phyloP scores from a whole-genome alignment of 2,797 vertebrate species.

The Lerista edwardsae region DNA sequence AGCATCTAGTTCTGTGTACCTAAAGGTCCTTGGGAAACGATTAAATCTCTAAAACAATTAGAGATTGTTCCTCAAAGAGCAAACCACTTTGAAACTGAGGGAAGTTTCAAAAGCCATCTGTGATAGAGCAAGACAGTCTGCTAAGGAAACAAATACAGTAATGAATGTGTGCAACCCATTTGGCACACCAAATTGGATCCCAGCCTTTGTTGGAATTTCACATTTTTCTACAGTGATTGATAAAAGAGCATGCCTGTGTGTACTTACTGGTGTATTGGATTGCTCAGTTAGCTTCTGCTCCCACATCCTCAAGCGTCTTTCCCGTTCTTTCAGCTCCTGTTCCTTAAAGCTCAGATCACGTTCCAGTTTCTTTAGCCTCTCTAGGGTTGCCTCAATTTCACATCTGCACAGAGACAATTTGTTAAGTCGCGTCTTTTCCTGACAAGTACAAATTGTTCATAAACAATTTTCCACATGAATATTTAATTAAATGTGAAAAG shows the following conservation, averaged over 20 bases:
- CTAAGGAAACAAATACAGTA: not conserved
- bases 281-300: constrained; percentile 96
- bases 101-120: not conserved
- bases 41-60: too few species aligned
- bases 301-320: constrained; percentile 94
- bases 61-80: not conserved
- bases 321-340: constrained; percentile 94
- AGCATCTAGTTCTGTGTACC: too few species aligned
- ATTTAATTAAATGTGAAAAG: constrained; percentile 66
- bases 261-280: constrained; percentile 95
- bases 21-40: not conserved
- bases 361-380: constrained; percentile 97
- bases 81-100: not conserved
- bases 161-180: not conserved
- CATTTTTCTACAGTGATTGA: not conserved
- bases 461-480: constrained; percentile 53
- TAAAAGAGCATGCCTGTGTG: constrained; percentile 29
- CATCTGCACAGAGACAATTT: constrained; percentile 81
- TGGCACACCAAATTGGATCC: too few species aligned
- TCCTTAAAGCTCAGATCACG: constrained; percentile 98
- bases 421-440: constrained; percentile 63
- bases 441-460: constrained; percentile 61
- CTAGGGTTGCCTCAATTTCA: constrained; percentile 97
- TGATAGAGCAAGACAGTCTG: not conserved
- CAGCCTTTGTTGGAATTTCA: not conserved